Percentiles rank a stretch among this genome's conserved stretches.
These are phyloP conservation scores for Aphaenogaster floridana DNA, from an alignment of 1,140 invertebrate genomes.

Conservation along the genomic window DNA sequence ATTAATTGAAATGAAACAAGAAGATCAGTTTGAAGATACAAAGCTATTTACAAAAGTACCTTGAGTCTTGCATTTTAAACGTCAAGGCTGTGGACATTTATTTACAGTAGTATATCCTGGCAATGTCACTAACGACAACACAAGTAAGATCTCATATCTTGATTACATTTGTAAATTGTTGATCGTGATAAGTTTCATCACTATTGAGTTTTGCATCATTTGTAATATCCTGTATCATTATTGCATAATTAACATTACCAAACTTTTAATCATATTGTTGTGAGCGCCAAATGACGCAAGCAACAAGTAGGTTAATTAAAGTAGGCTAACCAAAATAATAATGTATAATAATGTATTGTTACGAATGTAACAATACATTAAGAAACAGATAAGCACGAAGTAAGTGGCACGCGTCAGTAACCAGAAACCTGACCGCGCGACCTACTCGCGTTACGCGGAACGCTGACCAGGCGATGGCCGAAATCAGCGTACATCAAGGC, in stretches of 20 bases:
- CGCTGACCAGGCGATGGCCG: too few species aligned
- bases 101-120: constrained; percentile 91
- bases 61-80: constrained; percentile 84
- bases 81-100: constrained; percentile 91
- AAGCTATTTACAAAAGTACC: constrained; percentile 72
- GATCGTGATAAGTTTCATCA: constrained; percentile 67
- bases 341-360: too few species aligned
- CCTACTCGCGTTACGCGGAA: too few species aligned
- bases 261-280: constrained; percentile 22
- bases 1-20: constrained; percentile 88
- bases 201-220: constrained; percentile 24
- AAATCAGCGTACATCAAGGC: too few species aligned
- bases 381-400: too few species aligned
- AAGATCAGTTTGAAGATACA: constrained; percentile 86
- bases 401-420: too few species aligned
- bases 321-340: too few species aligned
- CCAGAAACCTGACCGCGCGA: too few species aligned
- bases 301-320: too few species aligned
- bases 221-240: neutral
- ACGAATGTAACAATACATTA: too few species aligned
- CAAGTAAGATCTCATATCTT: constrained; percentile 87
- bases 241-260: constrained; percentile 17
- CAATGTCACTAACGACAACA: constrained; percentile 88
- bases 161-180: constrained; percentile 39
- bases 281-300: too few species aligned